phyloP scores from a whole-genome alignment of 2,888 invertebrate species.

The Lacanobia oleracea region DNA sequence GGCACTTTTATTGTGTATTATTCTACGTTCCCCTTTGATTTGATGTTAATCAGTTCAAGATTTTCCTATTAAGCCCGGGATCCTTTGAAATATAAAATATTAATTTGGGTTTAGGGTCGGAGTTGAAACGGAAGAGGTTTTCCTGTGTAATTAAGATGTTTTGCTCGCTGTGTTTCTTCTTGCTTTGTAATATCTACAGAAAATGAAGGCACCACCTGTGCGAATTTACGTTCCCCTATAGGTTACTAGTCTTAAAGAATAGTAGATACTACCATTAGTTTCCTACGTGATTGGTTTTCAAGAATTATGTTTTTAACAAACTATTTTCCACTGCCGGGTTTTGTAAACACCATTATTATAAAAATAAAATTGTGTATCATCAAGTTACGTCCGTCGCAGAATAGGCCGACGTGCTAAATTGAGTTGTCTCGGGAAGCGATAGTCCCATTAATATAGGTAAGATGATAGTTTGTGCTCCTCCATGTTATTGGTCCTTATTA shows the following conservation, averaged over 20 bases:
- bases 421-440: constrained; percentile 34
- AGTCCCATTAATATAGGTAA: constrained; percentile 14
- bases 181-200: constrained; percentile 5
- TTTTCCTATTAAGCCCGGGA: constrained; percentile 46
- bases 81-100: constrained; percentile 57
- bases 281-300: constrained; percentile 1
- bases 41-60: constrained; percentile 60
- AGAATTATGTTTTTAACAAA: constrained; percentile 2
- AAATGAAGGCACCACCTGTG: background rate
- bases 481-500: background rate
- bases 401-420: constrained; percentile 43
- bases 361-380: constrained; percentile 16
- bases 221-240: background rate
- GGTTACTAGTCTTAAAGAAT: constrained; percentile 1
- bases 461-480: constrained; percentile 15
- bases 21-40: constrained; percentile 58
- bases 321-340: background rate
- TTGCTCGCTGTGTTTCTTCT: constrained; percentile 20
- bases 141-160: constrained; percentile 47
- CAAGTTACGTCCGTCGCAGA: constrained; percentile 11
- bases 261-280: background rate
- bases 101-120: constrained; percentile 50
- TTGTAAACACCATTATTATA: background rate
- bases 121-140: constrained; percentile 42
- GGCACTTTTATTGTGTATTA: constrained; percentile 61